Conservation (phyloP, 2,888 invertebrate species). For the Cephus rjabovi region DNA sequence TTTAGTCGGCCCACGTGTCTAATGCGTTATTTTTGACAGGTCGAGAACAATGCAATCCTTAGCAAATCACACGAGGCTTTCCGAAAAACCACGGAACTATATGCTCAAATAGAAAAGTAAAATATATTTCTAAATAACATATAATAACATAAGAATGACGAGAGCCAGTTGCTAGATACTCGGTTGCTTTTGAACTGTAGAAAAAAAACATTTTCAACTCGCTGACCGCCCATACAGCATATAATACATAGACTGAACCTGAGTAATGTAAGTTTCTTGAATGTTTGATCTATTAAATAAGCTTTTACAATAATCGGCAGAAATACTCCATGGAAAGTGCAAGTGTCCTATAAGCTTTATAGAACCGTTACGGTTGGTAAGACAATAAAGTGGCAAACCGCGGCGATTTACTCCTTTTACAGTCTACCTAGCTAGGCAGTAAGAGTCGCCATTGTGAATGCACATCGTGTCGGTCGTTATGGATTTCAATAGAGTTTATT, state of each 20-base stretch:
- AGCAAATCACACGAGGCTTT: too few species aligned
- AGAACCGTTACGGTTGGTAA: background rate
- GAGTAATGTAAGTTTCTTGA: slow-evolving; percentile 18
- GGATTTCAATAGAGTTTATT: background rate
- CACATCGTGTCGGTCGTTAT: background rate
- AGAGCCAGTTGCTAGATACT: too few species aligned
- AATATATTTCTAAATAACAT: too few species aligned
- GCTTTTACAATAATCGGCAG: slow-evolving; percentile 6
- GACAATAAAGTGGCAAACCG: background rate
- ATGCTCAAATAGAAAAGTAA: too few species aligned
- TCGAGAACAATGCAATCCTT: too few species aligned
- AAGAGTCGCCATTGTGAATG: background rate
- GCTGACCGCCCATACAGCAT: background rate
- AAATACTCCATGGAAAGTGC: background rate
- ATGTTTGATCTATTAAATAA: slow-evolving; percentile 17
- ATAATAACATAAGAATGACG: too few species aligned
- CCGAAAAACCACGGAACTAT: too few species aligned
- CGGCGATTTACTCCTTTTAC: background rate
- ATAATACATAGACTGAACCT: background rate
- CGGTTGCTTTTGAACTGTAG: too few species aligned
- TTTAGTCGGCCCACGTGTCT: too few species aligned
- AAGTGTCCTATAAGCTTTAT: background rate
- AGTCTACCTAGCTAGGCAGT: background rate
- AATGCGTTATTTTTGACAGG: too few species aligned
- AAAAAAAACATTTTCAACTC: too few species aligned